Evolutionary conservation across 2,113 vertebrate genomes (phyloP), one percentile per base, ranked within the genome.

Genomic region (Callorhinus ursinus): DNA sequence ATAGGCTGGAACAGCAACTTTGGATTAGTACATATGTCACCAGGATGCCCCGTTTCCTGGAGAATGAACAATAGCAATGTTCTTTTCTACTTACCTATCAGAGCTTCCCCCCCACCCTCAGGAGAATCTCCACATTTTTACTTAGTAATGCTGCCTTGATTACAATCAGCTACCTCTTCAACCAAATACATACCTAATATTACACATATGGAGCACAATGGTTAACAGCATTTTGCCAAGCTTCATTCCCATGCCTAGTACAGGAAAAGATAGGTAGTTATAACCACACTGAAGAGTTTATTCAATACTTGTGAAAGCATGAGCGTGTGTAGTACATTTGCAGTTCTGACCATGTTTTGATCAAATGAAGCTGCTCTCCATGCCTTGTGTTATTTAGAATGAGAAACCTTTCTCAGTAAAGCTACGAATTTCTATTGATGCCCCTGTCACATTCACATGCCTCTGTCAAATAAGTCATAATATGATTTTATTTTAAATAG

Each of bases 401-500:
- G 8, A 19, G 49, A 88, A 31, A 74, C 28, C 7, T 55, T 36
- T 85, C 36, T 92, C 28, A 24, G 28, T 16, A 71, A 81, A 92
- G 51, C 21, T 21, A 14, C 8, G 53, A 28, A 14, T 77, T 88
- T 96, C 83, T 86, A 7, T 7, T 71, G 59, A 86, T 81, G 59
- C 39, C 18, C 21, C 46, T 92, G 31, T 79, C 71, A 86, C 16
- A 63, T 61, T 81, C 42, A 77, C 28, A 51, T 46, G 14, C 46
- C 4, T 92, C 57, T 82, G 79, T 86, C 65, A 39, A 96, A 92
- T 76, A 80, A 85, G 55, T 65, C 57, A 59, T 79, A 42, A 36
- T 81, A 36, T 53, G 15, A 76, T 65, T 95, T 95, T 63, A 79
- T 91, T 95, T 97, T 94, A 92, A 71, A 63, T 14, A 86, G 9